Evolutionary conservation across 2,113 vertebrate genomes (phyloP).

Genomic region (Notothenia coriiceps): DNA sequence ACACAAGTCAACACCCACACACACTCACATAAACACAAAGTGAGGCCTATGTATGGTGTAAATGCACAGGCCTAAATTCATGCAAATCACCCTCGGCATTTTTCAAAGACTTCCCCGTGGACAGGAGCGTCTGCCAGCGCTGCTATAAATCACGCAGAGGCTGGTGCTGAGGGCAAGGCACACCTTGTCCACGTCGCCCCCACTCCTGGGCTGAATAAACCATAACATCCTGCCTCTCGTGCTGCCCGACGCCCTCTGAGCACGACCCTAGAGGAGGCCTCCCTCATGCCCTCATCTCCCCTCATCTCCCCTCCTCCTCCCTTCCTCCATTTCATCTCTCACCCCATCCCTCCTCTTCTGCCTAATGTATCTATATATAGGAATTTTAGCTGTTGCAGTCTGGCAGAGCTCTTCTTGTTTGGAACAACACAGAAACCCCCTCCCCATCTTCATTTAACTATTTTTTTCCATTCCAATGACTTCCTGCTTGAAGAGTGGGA

Average conservation of each 20-base stretch:
- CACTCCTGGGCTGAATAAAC: conserved; percentile 89
- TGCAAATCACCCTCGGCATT: conserved; percentile 55
- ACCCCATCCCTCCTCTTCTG: conserved; percentile 42
- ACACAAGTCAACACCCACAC: conserved; percentile 1
- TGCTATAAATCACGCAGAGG: conserved; percentile 87
- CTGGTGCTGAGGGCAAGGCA: conserved; percentile 87
- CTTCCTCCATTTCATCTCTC: conserved; percentile 48
- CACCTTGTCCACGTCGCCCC: conserved; percentile 88
- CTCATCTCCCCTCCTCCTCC: conserved; percentile 16
- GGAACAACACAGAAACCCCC: conserved; percentile 34
- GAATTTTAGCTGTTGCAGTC: conserved; percentile 36
- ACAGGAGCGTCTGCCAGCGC: conserved; percentile 85
- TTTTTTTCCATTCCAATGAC: conserved; percentile 86
- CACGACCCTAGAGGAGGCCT: conserved; percentile 73
- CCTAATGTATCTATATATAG: conserved; percentile 44
- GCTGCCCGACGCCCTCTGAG: conserved; percentile 80
- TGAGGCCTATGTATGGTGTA: conserved; percentile 16
- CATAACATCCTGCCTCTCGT: conserved; percentile 90
- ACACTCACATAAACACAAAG: conserved; percentile 27
- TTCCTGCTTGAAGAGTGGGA: conserved; percentile 87
- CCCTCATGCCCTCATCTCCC: conserved; percentile 20
- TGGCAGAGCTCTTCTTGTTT: conserved; percentile 45
- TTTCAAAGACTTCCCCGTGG: conserved; percentile 88
- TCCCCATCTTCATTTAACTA: conserved; percentile 75
- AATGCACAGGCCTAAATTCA: conserved; percentile 31